A percentile compares a stretch with the other conserved stretches of the same genome.
phyloP scores from a whole-genome alignment of 2,888 invertebrate species.

The Hesperia comma region DNA sequence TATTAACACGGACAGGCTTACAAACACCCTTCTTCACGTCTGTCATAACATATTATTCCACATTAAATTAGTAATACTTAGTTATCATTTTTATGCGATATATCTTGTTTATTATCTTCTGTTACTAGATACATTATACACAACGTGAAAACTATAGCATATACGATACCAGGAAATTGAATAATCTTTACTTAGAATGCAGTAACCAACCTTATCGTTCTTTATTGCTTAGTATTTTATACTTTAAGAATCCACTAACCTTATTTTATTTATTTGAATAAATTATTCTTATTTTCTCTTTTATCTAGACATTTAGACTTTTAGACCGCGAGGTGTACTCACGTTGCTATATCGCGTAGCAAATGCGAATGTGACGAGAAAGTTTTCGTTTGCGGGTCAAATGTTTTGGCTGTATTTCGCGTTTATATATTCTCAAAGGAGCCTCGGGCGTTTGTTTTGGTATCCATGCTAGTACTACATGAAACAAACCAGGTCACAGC shows the following conservation, averaged over 20 bases:
- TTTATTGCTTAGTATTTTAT: neutral
- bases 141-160: neutral
- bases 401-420: slow-evolving; percentile 28
- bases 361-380: slow-evolving; percentile 23
- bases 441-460: slow-evolving; percentile 15
- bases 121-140: neutral
- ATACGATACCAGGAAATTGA: neutral
- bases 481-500: slow-evolving; percentile 68
- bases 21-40: too few relatives aligned
- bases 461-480: slow-evolving; percentile 46
- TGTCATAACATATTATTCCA: too few relatives aligned
- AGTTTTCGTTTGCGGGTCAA: slow-evolving; percentile 32
- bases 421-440: slow-evolving; percentile 26
- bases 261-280: neutral
- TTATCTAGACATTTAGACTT: slow-evolving; percentile 5
- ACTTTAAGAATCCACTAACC: neutral
- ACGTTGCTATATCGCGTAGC: slow-evolving; percentile 7
- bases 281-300: neutral
- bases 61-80: too few relatives aligned
- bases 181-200: neutral
- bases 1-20: too few relatives aligned
- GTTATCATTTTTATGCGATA: neutral
- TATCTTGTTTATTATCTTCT: neutral
- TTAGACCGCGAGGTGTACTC: slow-evolving; percentile 9
- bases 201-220: neutral